These are phyloP conservation scores for Drosophila lacertosa DNA, from an alignment of 1,140 invertebrate species.

Conservation along the genomic window DNA sequence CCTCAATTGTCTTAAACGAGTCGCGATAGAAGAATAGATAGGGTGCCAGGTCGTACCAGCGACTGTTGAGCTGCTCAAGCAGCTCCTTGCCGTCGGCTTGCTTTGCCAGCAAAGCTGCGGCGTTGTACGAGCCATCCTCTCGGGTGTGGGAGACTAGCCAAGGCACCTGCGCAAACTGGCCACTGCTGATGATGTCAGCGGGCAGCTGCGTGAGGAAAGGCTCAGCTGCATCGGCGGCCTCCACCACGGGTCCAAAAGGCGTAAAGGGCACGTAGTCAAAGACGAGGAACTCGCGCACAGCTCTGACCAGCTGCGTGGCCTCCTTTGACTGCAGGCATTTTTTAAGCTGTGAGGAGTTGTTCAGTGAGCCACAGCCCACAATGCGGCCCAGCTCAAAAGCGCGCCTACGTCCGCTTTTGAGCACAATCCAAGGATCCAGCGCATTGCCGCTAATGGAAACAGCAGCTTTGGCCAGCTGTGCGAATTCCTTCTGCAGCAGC, in stretches of 20 bases:
- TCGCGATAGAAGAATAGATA: conserved; percentile 47
- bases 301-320: conserved; percentile 60
- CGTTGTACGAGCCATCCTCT: conserved; percentile 86
- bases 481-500: conserved; percentile 85
- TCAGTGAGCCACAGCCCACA: conserved; percentile 38
- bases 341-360: conserved; percentile 83
- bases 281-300: conserved; percentile 53
- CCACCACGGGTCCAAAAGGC: conserved; percentile 86
- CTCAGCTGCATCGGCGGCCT: conserved; percentile 57
- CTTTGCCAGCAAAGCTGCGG: conserved; percentile 65
- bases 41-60: conserved; percentile 44
- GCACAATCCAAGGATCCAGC: conserved; percentile 75
- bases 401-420: conserved; percentile 85
- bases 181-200: conserved; percentile 82
- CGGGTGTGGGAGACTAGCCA: conserved; percentile 85
- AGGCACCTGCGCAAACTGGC: conserved; percentile 84
- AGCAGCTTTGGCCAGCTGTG: conserved; percentile 52
- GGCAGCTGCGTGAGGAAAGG: conserved; percentile 85
- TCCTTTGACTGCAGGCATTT: conserved; percentile 85
- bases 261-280: conserved; percentile 86
- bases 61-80: conserved; percentile 29
- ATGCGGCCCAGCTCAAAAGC: conserved; percentile 85
- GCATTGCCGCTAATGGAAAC: conserved; percentile 67
- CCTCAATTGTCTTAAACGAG: conserved; percentile 16
- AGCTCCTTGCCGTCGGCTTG: conserved; percentile 14